Evolutionary conservation across 2,888 invertebrate species (phyloP).

Genomic region (Acrobasis repandana): DNA sequence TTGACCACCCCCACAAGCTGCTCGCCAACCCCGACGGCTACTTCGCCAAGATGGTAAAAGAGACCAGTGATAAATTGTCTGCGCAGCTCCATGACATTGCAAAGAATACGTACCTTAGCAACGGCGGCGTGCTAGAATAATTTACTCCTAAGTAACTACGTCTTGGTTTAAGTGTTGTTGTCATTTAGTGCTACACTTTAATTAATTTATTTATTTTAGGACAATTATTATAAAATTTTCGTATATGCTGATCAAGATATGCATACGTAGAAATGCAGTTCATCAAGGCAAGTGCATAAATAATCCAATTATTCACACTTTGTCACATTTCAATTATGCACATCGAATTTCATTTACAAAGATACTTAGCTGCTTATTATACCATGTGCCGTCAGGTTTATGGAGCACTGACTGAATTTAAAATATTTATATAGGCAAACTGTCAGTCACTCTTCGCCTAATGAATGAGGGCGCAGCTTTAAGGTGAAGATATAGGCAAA

Average conservation of each 20-base stretch:
- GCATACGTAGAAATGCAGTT: neutral
- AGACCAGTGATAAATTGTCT: constrained; percentile 84
- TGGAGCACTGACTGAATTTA: too few relatives aligned
- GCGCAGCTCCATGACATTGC: constrained; percentile 70
- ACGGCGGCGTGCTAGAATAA: constrained; percentile 65
- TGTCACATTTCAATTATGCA: too few relatives aligned
- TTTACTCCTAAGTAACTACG: constrained; percentile 23
- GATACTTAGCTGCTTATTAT: too few relatives aligned
- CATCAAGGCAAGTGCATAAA: too few relatives aligned
- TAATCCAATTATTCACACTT: too few relatives aligned
- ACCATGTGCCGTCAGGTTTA: too few relatives aligned
- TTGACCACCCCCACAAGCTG: constrained; percentile 86
- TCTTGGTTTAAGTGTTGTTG: constrained; percentile 15
- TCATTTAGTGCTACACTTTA: constrained; percentile 4
- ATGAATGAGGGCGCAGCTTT: too few relatives aligned
- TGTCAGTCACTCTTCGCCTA: too few relatives aligned
- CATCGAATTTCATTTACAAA: too few relatives aligned
- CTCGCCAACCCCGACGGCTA: constrained; percentile 83
- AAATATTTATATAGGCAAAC: too few relatives aligned
- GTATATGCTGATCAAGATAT: neutral
- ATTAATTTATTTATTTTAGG: constrained; percentile 15
- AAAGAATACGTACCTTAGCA: constrained; percentile 68
- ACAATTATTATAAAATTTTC: neutral
- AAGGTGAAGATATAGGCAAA: too few relatives aligned
- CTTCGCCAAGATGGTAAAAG: constrained; percentile 87